Conservation (phyloP, 30 jellyfish, hydroid and myxozoan species). For the Clytia hemisphaerica region DNA sequence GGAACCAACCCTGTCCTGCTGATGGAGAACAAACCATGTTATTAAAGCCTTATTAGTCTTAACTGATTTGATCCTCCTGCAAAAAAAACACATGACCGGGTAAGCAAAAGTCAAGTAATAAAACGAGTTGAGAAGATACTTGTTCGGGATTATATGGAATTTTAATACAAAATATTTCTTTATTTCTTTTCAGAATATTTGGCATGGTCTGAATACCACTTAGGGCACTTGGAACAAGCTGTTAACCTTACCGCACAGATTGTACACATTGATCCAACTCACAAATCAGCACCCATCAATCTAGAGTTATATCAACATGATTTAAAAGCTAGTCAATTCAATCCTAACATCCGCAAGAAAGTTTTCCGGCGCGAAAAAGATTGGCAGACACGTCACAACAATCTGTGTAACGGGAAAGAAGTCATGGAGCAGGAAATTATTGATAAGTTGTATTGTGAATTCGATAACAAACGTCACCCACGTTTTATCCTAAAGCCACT, state of each 20-base stretch:
- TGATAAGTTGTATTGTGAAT: slow-evolving; percentile 46
- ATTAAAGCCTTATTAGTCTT: too few species aligned
- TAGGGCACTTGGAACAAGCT: slow-evolving; percentile 83
- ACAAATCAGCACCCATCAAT: slow-evolving; percentile 51
- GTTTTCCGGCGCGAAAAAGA: slow-evolving; percentile 13
- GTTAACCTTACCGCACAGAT: slow-evolving; percentile 52
- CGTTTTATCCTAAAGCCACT: slow-evolving; percentile 41
- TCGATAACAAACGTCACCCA: slow-evolving; percentile 35
- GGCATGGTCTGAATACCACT: slow-evolving; percentile 87
- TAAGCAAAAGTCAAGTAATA: too few species aligned
- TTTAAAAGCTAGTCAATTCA: slow-evolving; percentile 18
- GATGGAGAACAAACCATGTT: too few species aligned
- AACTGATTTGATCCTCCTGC: too few species aligned
- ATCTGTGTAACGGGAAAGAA: slow-evolving; percentile 52
- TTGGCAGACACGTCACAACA: slow-evolving; percentile 31
- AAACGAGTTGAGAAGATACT: too few species aligned
- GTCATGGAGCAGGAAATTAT: slow-evolving; percentile 43
- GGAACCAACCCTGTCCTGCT: too few species aligned
- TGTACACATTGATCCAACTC: slow-evolving; percentile 48
- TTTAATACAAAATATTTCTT: neutral
- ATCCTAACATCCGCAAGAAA: slow-evolving; percentile 24
- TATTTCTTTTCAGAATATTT: slow-evolving; percentile 59
- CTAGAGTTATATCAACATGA: slow-evolving; percentile 63
- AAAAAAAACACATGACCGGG: too few species aligned
- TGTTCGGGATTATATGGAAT: too few species aligned